Percentiles rank a stretch among this genome's conserved stretches.
Evolutionary conservation across 2,797 vertebrate species (phyloP).

Genomic region (Staurois parvus): DNA sequence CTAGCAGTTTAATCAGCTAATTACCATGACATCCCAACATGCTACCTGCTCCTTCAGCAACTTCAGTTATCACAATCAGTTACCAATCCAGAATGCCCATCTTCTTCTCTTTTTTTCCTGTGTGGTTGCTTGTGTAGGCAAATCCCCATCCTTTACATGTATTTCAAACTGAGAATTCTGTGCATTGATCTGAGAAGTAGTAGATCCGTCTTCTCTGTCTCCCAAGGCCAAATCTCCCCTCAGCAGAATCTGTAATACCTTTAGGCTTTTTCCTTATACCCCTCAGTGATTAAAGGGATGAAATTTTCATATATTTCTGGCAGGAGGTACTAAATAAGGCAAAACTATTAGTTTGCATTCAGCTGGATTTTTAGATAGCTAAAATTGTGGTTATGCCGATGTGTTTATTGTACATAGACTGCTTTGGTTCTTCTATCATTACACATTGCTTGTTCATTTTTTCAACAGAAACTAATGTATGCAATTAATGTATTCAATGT

Average conservation of each 20-base stretch:
- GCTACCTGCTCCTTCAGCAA: neutral
- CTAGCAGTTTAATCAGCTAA: neutral
- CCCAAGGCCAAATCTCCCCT: conserved; percentile 62
- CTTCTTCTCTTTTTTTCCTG: conserved; percentile 61
- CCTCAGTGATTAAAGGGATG: conserved; percentile 52
- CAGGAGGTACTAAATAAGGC: conserved; percentile 50
- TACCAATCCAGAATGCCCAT: conserved; percentile 29
- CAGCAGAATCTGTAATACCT: conserved; percentile 57
- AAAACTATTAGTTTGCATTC: conserved; percentile 47
- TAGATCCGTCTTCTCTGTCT: conserved; percentile 57
- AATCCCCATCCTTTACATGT: conserved; percentile 70
- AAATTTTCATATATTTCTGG: conserved; percentile 52
- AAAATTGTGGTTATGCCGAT: conserved; percentile 1
- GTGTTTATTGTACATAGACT: neutral
- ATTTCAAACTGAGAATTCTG: conserved; percentile 72
- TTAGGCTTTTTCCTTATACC: conserved; percentile 42
- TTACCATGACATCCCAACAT: neutral
- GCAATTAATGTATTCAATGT: too few species aligned
- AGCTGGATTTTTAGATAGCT: conserved; percentile 15
- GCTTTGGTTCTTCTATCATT: neutral
- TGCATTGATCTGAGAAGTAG: conserved; percentile 65
- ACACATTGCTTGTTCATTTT: neutral
- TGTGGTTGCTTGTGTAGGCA: conserved; percentile 65
- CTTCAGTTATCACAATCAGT: neutral
- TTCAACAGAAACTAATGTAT: too few species aligned